Percentiles rank a stretch among this genome's conserved stretches.
phyloP scores from a whole-genome alignment of 2,113 vertebrate species.

The Catharus fuscescens region DNA sequence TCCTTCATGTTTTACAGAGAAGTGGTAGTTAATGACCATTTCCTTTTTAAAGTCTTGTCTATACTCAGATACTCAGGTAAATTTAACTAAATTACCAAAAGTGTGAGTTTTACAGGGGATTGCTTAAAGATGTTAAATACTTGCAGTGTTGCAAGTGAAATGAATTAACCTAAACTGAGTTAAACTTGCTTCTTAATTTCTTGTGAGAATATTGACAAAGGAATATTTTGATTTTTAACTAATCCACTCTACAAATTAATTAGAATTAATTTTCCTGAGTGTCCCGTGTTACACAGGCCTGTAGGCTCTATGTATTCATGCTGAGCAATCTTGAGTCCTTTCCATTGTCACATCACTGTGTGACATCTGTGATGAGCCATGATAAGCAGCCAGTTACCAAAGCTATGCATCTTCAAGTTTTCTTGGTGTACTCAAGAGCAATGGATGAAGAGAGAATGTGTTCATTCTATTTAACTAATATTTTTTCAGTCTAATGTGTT shows the following conservation, averaged over 20 bases:
- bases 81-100: slow-evolving; percentile 50
- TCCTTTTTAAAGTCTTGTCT: slow-evolving; percentile 22
- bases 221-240: slow-evolving; percentile 35
- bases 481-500: not conserved
- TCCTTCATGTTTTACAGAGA: not conserved
- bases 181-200: not conserved
- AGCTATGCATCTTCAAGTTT: not conserved
- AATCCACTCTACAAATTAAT: not conserved
- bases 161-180: slow-evolving; percentile 29
- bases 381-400: slow-evolving; percentile 22
- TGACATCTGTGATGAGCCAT: not conserved
- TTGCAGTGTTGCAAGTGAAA: not conserved
- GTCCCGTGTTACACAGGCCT: not conserved
- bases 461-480: not conserved
- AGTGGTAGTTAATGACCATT: slow-evolving; percentile 1
- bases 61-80: slow-evolving; percentile 55
- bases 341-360: not conserved
- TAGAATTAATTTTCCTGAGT: slow-evolving; percentile 36
- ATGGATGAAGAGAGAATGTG: not conserved
- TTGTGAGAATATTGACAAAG: not conserved
- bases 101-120: slow-evolving; percentile 34
- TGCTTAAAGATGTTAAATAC: not conserved
- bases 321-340: not conserved
- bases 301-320: not conserved
- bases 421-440: not conserved